Conservation (phyloP, 2,797 vertebrate genomes). For the Parambassis ranga region DNA sequence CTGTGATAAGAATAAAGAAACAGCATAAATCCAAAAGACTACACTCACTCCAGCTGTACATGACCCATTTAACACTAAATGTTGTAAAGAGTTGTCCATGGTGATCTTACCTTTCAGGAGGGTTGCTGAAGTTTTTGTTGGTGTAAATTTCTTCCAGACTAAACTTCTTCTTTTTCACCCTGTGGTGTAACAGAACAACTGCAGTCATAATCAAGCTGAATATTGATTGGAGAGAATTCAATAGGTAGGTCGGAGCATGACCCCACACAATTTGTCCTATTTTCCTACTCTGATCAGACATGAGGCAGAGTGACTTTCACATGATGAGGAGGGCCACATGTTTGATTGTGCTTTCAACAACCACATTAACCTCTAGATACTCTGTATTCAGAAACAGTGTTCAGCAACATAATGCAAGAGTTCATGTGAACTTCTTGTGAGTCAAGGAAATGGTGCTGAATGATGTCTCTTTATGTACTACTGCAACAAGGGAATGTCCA, state of each 20-base stretch:
- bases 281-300: not conserved
- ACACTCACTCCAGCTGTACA: no score
- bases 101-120: conserved; percentile 83
- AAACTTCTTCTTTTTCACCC: conserved; percentile 91
- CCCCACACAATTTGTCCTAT: not conserved
- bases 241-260: not conserved
- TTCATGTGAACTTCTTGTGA: no score
- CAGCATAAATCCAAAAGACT: no score
- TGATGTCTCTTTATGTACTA: no score
- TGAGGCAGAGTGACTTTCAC: no score
- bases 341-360: not conserved
- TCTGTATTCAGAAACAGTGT: no score
- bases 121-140: conserved; percentile 90
- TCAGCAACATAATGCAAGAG: no score
- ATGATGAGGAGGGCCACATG: not conserved
- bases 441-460: no score
- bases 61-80: not conserved
- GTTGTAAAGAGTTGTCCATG: not conserved
- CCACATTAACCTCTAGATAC: not conserved
- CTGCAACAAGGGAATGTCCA: no score
- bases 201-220: not conserved
- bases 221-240: conserved; percentile 4
- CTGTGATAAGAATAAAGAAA: no score
- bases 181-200: conserved; percentile 51
- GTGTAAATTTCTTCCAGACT: conserved; percentile 94